These are phyloP conservation scores for Agriopis marginaria DNA, from an alignment of 2,888 invertebrate genomes.

Conservation along the genomic window DNA sequence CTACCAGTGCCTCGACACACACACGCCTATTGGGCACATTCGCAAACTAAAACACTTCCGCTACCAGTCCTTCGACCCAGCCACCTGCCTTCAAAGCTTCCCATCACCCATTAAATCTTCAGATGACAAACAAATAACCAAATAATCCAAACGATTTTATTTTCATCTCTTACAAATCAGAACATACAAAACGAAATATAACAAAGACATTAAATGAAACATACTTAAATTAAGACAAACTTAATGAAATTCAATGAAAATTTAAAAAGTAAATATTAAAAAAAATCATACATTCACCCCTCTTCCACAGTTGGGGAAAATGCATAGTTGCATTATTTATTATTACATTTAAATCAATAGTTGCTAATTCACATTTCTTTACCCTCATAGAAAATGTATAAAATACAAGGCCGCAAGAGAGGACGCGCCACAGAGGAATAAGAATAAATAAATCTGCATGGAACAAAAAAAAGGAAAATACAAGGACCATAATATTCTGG, in stretches of 20 bases:
- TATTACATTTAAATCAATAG: background rate
- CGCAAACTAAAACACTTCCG: conserved; percentile 71
- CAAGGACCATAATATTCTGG: too few species aligned
- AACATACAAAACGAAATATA: conserved; percentile 41
- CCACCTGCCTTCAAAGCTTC: conserved; percentile 69
- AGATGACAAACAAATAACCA: conserved; percentile 51
- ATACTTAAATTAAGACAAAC: conserved; percentile 45
- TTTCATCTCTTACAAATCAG: conserved; percentile 32
- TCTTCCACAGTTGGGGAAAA: background rate
- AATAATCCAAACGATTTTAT: conserved; percentile 56
- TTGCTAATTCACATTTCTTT: background rate
- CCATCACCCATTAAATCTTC: conserved; percentile 55
- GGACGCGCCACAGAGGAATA: too few species aligned
- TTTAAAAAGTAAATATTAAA: conserved; percentile 12
- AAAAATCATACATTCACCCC: background rate
- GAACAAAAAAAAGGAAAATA: too few species aligned
- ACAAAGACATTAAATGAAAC: conserved; percentile 45
- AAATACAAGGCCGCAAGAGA: too few species aligned
- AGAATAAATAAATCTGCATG: too few species aligned
- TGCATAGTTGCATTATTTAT: conserved; percentile 7
- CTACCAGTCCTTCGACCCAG: conserved; percentile 75
- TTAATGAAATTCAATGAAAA: conserved; percentile 32
- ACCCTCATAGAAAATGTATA: background rate
- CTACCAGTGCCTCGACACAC: conserved; percentile 79
- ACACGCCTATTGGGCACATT: conserved; percentile 79